These are phyloP conservation scores for Synanthedon tipuliformis DNA, from an alignment of 2,888 invertebrate species.

Conservation along the genomic window DNA sequence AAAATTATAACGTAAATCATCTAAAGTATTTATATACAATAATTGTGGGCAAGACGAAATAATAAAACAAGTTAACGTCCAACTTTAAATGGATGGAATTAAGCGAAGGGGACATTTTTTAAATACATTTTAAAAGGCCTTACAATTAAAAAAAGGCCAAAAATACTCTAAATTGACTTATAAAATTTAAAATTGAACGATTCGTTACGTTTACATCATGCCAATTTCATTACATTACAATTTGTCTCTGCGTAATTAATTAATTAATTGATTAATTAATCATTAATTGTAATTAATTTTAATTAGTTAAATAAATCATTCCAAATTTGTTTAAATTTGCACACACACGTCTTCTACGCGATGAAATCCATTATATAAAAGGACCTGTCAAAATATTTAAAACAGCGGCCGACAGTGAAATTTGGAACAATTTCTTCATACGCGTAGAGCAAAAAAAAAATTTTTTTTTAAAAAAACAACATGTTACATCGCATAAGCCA, in stretches of 20 bases:
- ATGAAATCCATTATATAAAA: too few relatives aligned
- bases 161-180: conserved; percentile 42
- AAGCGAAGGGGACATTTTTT: conserved; percentile 46
- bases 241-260: too few relatives aligned
- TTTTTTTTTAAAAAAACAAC: conserved; percentile 33
- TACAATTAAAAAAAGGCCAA: conserved; percentile 26
- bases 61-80: conserved; percentile 43
- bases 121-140: conserved; percentile 17
- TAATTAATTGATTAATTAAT: too few relatives aligned
- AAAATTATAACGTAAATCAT: conserved; percentile 52
- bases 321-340: too few relatives aligned
- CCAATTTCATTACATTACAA: too few relatives aligned
- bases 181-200: conserved; percentile 14
- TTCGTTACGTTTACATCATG: background rate
- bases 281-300: too few relatives aligned
- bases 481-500: conserved; percentile 41
- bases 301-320: too few relatives aligned
- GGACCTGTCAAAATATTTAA: too few relatives aligned
- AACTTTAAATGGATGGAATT: conserved; percentile 59
- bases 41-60: conserved; percentile 62
- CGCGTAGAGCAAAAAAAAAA: conserved; percentile 14
- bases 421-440: too few relatives aligned
- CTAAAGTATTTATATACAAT: conserved; percentile 54
- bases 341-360: too few relatives aligned
- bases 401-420: too few relatives aligned